A percentile compares a stretch with the other conserved stretches of the same genome.
Evolutionary conservation across 2,888 invertebrate species (phyloP).

Genomic region (Resseliella maxima): DNA sequence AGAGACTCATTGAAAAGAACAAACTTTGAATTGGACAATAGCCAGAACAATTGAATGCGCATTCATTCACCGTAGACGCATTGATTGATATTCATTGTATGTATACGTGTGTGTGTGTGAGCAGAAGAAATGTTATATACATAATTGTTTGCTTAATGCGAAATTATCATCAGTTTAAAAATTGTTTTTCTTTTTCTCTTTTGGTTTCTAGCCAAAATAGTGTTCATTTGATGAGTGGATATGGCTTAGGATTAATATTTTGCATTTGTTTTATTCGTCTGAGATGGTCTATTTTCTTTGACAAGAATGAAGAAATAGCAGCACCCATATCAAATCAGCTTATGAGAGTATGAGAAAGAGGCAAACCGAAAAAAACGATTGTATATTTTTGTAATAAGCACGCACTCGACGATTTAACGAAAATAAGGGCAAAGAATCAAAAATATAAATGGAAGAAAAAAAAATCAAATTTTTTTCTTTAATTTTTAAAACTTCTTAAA

Average conservation of each 20-base stretch:
- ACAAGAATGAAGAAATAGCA: neutral
- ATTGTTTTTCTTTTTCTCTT: no score
- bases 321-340: neutral
- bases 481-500: constrained; percentile 7
- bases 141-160: neutral
- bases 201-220: no score
- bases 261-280: constrained; percentile 39
- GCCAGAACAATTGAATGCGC: no score
- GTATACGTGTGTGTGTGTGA: neutral
- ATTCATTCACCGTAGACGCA: neutral
- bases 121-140: neutral
- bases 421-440: neutral
- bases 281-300: constrained; percentile 21
- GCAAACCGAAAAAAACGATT: neutral
- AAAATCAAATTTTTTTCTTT: constrained; percentile 13
- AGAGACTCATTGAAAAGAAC: neutral
- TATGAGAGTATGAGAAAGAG: neutral
- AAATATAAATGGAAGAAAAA: neutral
- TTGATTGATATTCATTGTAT: neutral
- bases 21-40: neutral
- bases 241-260: constrained; percentile 24
- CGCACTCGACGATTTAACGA: constrained; percentile 31
- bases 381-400: constrained; percentile 15
- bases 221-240: no score
- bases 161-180: neutral